phyloP scores from a whole-genome alignment of 2,797 vertebrate species.

The Lagodon rhomboides region DNA sequence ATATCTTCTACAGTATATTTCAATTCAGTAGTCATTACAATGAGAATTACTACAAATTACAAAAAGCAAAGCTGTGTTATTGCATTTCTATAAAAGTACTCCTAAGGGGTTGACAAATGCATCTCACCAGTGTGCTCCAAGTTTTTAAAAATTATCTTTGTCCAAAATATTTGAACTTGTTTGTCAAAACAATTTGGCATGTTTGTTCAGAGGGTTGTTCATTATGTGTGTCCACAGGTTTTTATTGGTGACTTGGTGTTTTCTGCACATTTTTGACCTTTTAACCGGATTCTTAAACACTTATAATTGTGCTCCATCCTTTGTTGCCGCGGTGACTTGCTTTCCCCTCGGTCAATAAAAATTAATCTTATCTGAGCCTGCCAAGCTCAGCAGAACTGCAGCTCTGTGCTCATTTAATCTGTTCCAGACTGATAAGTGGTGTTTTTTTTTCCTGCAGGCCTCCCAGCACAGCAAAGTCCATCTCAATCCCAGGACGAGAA shows the following conservation, averaged over 20 bases:
- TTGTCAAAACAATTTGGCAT: not conserved
- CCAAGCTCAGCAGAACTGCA: slow-evolving; percentile 37
- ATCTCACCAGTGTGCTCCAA: not conserved
- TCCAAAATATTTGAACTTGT: not conserved
- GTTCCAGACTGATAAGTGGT: slow-evolving; percentile 37
- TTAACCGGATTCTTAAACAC: not conserved
- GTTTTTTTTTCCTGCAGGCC: slow-evolving; percentile 80
- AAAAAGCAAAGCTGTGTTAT: not conserved
- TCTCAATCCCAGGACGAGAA: slow-evolving; percentile 91
- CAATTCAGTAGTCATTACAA: not conserved
- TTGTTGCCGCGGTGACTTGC: slow-evolving; percentile 38
- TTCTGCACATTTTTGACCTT: not conserved
- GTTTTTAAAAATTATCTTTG: not conserved
- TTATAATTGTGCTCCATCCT: not conserved
- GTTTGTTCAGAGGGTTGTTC: not conserved
- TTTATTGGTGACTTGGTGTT: not conserved
- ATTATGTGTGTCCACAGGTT: not conserved
- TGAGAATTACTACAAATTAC: not conserved
- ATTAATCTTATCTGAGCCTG: slow-evolving; percentile 17
- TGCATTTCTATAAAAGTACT: no score
- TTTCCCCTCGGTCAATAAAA: slow-evolving; percentile 13
- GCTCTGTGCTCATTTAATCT: slow-evolving; percentile 40
- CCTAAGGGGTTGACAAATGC: not conserved
- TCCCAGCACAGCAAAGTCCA: slow-evolving; percentile 93
- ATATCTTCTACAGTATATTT: not conserved